Evolutionary conservation across 2,888 invertebrate species (phyloP).

Genomic region (Agrochola macilenta): DNA sequence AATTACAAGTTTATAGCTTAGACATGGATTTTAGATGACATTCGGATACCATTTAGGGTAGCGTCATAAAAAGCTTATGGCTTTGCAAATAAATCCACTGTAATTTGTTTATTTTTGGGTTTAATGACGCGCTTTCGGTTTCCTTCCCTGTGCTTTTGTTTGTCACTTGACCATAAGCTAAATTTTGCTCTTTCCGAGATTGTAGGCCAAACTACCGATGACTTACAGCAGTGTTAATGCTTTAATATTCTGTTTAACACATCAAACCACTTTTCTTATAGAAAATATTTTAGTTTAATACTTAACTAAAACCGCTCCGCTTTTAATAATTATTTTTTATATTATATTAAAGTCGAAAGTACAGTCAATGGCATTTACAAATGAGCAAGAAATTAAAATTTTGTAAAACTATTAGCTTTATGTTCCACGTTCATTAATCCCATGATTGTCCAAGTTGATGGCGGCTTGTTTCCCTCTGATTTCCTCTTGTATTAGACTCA

Average conservation of each 20-base stretch:
- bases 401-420: neutral
- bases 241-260: neutral
- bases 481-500: constrained; percentile 37
- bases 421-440: constrained; percentile 22
- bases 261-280: neutral
- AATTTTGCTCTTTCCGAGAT: neutral
- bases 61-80: constrained; percentile 38
- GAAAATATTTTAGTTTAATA: neutral
- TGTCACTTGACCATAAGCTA: neutral
- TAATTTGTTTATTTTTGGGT: constrained; percentile 34
- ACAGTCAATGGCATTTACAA: constrained; percentile 21
- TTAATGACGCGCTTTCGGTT: constrained; percentile 31
- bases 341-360: neutral
- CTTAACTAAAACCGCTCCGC: no score
- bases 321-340: neutral
- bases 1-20: constrained; percentile 40
- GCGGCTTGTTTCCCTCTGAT: constrained; percentile 33
- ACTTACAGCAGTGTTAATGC: neutral
- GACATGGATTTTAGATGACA: constrained; percentile 30
- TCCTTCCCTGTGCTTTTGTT: neutral
- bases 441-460: neutral
- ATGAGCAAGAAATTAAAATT: neutral
- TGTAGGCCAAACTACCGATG: no score
- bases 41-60: constrained; percentile 43
- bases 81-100: constrained; percentile 36